Conservation (phyloP, 2,797 vertebrate species). For the Coendou prehensilis region DNA sequence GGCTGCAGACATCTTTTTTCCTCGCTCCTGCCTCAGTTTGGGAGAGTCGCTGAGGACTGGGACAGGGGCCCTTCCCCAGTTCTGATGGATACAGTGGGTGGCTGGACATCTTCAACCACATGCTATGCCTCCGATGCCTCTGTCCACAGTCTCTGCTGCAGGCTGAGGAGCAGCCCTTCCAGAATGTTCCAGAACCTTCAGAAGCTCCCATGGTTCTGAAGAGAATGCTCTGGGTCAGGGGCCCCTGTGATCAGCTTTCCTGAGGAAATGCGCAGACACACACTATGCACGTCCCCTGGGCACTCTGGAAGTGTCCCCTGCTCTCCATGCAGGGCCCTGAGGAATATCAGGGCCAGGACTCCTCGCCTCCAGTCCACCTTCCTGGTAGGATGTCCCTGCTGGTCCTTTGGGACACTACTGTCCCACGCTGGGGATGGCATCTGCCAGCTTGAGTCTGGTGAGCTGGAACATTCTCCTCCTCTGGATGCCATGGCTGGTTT, state of each 20-base stretch:
- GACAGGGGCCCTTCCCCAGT: too few relatives aligned
- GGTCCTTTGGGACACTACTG: neutral
- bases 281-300: neutral
- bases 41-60: too few relatives aligned
- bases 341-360: neutral
- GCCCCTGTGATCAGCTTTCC: neutral
- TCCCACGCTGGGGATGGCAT: neutral
- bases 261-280: neutral
- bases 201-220: neutral
- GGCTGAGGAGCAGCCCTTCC: neutral
- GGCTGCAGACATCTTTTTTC: too few relatives aligned
- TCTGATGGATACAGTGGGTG: neutral
- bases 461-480: neutral
- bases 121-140: neutral
- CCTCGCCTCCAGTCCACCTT: neutral
- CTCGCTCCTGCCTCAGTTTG: fast-evolving
- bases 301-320: fast-evolving
- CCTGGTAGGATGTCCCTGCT: neutral
- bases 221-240: neutral
- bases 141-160: too few relatives aligned
- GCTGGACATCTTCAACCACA: neutral
- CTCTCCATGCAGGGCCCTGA: too few relatives aligned
- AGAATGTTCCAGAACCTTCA: neutral
- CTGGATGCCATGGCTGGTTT: neutral
- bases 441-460: neutral